Conservation (phyloP, 2,888 invertebrate genomes). For the Ophonus ardosiacus region DNA sequence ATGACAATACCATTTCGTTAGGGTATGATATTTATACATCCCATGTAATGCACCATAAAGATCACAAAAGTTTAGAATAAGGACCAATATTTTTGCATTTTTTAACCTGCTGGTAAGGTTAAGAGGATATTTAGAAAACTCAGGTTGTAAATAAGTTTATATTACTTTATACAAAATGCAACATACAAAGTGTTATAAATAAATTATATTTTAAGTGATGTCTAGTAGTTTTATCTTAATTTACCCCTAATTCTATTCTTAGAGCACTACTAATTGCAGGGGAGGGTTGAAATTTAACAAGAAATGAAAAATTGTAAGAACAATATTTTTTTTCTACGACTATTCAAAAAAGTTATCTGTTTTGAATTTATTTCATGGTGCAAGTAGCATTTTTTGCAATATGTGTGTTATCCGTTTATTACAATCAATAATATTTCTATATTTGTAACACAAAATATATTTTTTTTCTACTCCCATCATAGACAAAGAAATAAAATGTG, state of each 20-base stretch:
- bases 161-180: slow-evolving; percentile 55
- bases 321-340: no score
- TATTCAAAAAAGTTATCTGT: no score
- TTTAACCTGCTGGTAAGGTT: slow-evolving; percentile 53
- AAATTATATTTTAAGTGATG: slow-evolving; percentile 51
- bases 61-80: slow-evolving; percentile 15
- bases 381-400: no score
- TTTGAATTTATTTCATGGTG: no score
- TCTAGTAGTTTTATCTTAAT: background rate
- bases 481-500: no score
- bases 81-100: slow-evolving; percentile 23
- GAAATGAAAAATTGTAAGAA: background rate
- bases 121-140: slow-evolving; percentile 6
- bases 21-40: slow-evolving; percentile 93
- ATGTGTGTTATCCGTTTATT: no score
- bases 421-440: no score
- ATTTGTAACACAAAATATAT: no score
- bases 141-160: slow-evolving; percentile 39
- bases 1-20: slow-evolving; percentile 90
- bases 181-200: slow-evolving; percentile 57
- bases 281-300: background rate
- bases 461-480: no score
- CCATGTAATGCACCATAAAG: slow-evolving; percentile 82
- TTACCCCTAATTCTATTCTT: background rate
- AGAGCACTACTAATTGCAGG: background rate